phyloP scores from a whole-genome alignment of 2,113 vertebrate species.

The Desmodus rotundus region DNA sequence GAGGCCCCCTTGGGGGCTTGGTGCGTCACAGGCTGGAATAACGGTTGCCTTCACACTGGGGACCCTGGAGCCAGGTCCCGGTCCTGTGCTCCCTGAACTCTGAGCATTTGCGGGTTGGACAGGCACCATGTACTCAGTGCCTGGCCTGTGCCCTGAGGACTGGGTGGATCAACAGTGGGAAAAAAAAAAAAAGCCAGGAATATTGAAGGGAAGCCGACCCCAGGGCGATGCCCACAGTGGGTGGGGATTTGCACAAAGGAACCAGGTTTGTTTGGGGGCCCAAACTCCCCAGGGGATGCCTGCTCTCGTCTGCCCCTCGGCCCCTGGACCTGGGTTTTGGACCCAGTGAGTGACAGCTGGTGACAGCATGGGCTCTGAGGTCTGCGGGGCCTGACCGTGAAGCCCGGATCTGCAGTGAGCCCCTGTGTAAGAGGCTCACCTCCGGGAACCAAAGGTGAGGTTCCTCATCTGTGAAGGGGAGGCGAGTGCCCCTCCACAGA shows the following conservation, averaged over 20 bases:
- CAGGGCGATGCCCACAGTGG: neutral
- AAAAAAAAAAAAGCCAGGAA: neutral
- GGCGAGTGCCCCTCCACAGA: accelerated
- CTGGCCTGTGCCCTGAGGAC: neutral
- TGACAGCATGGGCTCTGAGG: neutral
- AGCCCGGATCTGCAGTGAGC: neutral
- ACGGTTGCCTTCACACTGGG: neutral
- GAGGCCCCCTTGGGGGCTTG: neutral
- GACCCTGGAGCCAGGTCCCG: accelerated
- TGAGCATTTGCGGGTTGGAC: neutral
- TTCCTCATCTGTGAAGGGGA: neutral
- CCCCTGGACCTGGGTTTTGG: neutral
- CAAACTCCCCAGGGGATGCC: neutral
- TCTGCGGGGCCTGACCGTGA: neutral
- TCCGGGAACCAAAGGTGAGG: neutral
- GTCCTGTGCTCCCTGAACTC: neutral
- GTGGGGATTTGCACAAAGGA: neutral
- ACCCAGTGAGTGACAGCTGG: neutral
- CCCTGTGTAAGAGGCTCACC: no score
- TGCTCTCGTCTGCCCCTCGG: neutral
- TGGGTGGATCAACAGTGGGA: no score
- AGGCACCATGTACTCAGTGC: neutral
- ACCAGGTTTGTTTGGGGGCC: neutral
- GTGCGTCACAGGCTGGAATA: neutral
- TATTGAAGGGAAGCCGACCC: neutral